A percentile compares a stretch with the other conserved stretches of the same genome.
These are phyloP conservation scores for Phoxinus phoxinus DNA, from an alignment of 2,113 vertebrate species.

Conservation along the genomic window DNA sequence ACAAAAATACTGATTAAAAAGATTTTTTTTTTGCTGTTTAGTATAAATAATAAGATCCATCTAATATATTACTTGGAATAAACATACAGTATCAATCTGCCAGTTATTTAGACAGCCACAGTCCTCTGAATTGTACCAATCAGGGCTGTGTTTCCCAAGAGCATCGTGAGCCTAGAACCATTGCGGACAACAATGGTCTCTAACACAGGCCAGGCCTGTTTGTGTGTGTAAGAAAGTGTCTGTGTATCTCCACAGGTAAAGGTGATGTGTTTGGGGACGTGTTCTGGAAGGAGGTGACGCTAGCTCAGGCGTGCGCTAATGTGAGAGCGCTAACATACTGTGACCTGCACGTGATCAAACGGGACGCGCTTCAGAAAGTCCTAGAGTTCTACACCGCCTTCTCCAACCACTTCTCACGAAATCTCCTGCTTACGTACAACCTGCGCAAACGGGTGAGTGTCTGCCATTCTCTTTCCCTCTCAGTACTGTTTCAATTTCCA, in stretches of 20 bases:
- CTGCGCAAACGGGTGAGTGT: constrained; percentile 90
- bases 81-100: neutral
- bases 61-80: neutral
- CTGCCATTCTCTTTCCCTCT: neutral
- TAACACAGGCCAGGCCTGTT: neutral
- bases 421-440: constrained; percentile 97
- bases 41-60: too few relatives aligned
- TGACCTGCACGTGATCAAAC: constrained; percentile 97
- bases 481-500: neutral
- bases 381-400: constrained; percentile 98
- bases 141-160: neutral
- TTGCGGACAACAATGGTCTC: too few relatives aligned
- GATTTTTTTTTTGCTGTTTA: too few relatives aligned
- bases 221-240: neutral
- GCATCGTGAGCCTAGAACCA: too few relatives aligned
- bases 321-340: constrained; percentile 97
- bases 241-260: constrained; percentile 82
- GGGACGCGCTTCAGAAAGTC: constrained; percentile 97
- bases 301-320: constrained; percentile 96
- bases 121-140: neutral
- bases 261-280: constrained; percentile 98
- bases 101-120: neutral
- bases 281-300: constrained; percentile 97
- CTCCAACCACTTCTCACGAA: constrained; percentile 97
- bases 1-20: too few relatives aligned